A percentile compares a stretch with the other conserved stretches of the same genome.
Conservation (phyloP, 2,113 vertebrate species). For the Diglossa brunneiventris region DNA sequence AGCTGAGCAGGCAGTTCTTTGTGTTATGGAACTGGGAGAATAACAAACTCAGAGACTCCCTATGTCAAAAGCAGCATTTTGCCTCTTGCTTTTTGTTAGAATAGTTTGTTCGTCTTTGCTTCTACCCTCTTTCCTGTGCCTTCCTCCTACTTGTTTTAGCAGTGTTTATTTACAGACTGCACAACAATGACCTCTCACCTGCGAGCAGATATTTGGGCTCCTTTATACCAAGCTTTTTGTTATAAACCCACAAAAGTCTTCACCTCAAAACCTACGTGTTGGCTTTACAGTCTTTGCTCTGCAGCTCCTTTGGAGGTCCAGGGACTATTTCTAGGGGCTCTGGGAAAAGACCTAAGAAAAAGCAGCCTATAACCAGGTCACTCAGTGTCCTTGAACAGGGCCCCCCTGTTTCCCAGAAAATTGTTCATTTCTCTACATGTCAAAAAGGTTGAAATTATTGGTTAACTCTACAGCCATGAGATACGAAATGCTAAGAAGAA, state of each 20-base stretch:
- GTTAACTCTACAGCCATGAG: neutral
- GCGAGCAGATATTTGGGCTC: rapidly evolving
- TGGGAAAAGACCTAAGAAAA: neutral
- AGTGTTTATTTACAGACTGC: neutral
- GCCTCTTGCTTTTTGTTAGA: neutral
- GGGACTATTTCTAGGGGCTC: rapidly evolving
- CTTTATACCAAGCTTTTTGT: neutral
- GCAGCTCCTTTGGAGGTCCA: neutral
- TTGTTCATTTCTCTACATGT: neutral
- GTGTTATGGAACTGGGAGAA: neutral
- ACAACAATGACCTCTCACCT: neutral
- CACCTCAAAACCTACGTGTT: neutral
- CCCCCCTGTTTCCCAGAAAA: neutral
- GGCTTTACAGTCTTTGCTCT: neutral
- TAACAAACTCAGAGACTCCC: neutral
- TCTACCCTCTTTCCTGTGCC: neutral
- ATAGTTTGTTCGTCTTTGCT: neutral
- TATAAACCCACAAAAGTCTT: neutral
- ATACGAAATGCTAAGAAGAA: neutral
- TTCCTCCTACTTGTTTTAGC: neutral
- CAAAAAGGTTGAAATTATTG: neutral
- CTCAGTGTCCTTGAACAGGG: neutral
- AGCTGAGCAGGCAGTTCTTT: neutral
- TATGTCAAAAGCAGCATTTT: neutral
- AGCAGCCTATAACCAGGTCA: neutral